Evolutionary conservation across 2,888 invertebrate species (phyloP).

Genomic region (Macrosoma leucophasiata): DNA sequence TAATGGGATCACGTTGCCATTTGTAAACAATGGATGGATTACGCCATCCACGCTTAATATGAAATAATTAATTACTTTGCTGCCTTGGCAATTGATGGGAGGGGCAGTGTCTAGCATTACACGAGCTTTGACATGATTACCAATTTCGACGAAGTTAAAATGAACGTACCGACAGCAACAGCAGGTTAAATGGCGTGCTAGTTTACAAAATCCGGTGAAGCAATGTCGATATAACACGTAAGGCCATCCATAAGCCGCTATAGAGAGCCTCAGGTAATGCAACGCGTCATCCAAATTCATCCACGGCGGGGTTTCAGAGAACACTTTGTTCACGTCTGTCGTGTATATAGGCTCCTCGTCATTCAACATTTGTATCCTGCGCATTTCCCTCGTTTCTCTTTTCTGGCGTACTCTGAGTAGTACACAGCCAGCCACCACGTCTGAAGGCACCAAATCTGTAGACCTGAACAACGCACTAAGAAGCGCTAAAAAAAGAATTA

Average conservation of each 20-base stretch:
- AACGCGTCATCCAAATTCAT: slow-evolving; percentile 85
- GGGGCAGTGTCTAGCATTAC: too few relatives aligned
- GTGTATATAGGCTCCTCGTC: slow-evolving; percentile 81
- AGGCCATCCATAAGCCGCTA: slow-evolving; percentile 93
- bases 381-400: slow-evolving; percentile 81
- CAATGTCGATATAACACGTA: slow-evolving; percentile 86
- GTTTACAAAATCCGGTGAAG: slow-evolving; percentile 83
- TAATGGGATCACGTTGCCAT: too few relatives aligned
- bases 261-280: slow-evolving; percentile 86
- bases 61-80: too few relatives aligned
- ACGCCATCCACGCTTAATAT: too few relatives aligned
- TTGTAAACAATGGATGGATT: too few relatives aligned
- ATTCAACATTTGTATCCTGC: slow-evolving; percentile 78
- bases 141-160: too few relatives aligned
- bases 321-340: slow-evolving; percentile 76
- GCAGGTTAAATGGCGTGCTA: slow-evolving; percentile 81
- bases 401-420: slow-evolving; percentile 87
- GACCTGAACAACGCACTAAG: slow-evolving; percentile 88
- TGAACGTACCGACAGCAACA: slow-evolving; percentile 80
- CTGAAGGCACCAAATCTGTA: slow-evolving; percentile 91
- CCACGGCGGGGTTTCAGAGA: slow-evolving; percentile 83
- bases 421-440: slow-evolving; percentile 90
- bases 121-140: too few relatives aligned
- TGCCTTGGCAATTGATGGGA: too few relatives aligned
- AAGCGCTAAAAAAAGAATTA: slow-evolving; percentile 75